Conservation (phyloP, 2,888 invertebrate species). For the Hirudinaria manillensis region DNA sequence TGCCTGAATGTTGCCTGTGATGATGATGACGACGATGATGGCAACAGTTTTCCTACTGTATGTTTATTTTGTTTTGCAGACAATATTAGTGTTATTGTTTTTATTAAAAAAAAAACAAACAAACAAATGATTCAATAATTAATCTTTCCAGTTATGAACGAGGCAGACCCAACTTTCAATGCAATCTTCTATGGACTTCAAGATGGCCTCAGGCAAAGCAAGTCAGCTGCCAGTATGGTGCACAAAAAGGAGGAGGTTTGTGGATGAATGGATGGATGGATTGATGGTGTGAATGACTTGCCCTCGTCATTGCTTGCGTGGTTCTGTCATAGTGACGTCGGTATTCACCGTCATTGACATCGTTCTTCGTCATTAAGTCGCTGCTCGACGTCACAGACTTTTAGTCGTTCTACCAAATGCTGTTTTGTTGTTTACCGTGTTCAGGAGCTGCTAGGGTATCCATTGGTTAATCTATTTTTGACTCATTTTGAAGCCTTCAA, state of each 20-base stretch:
- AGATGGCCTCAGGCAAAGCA: conserved; percentile 22
- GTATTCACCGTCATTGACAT: neutral
- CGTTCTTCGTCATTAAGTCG: neutral
- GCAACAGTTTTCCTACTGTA: neutral
- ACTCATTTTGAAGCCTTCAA: no score
- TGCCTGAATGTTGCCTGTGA: neutral
- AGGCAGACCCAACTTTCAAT: conserved; percentile 12
- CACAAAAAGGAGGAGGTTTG: neutral
- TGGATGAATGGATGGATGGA: no score
- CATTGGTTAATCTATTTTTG: no score
- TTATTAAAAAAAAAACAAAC: no score
- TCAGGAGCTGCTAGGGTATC: no score
- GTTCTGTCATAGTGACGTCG: neutral
- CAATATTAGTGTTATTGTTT: neutral
- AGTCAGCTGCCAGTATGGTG: neutral
- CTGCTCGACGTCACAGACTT: no score
- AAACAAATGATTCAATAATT: no score
- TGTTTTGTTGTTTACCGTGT: no score
- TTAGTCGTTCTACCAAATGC: no score
- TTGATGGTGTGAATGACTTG: no score
- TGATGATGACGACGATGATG: conserved; percentile 14
- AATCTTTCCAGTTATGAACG: conserved; percentile 8
- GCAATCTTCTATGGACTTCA: conserved; percentile 27
- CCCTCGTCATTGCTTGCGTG: neutral
- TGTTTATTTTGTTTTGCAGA: neutral